Base-by-base conservation (phyloP, 2,797 vertebrate species). In the Karalla daura region DNA sequence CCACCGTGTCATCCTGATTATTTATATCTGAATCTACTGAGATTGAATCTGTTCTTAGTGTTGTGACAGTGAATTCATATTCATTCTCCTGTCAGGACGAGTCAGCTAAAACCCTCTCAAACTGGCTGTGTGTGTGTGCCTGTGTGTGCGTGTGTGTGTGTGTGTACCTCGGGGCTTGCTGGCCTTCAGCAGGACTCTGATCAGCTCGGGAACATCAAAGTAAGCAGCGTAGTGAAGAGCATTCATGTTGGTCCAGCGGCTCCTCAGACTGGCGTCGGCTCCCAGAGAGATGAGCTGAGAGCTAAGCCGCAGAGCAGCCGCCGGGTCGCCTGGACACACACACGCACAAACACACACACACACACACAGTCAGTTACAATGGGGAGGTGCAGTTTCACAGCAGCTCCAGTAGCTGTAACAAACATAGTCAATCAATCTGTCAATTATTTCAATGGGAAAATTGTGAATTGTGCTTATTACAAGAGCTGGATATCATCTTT, bases 201-300 rank as follows among this genome's bases (percentile, higher is more conserved):
- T 95, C 12, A 98, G 94, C 46, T 97, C 96, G 0, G 96, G 96
- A 11, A 97, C 96, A 0, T 98, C 96, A 0, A 97, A 98, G 76
- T 97, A 97, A 0, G 96, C 96, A 0, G 96, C 96, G 0, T 98
- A 97, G 90, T 98, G 96, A 46, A 98, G 93, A 0, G 96, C 96
- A 3, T 96, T 98, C 96, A 98, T 98, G 91, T 96, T 96, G 74
- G 96, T 98, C 96, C 96, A 98, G 64, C 96, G 96, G 80, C 96
- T 96, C 67, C 96, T 93, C 74, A 97, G 92, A 28, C 95, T 94
- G 41, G 95, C 95, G 1, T 98, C 96, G 0, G 95, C 96, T 0
- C 95, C 96, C 71, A 96, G 83, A 0, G 89, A 86, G 54, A 97
- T 92, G 39, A 98, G 93, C 91, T 96, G 96, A 74, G 90, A 89